Evolutionary conservation across 2,888 invertebrate species (phyloP), one percentile per base, ranked within the genome.

Genomic region (Labia minor): DNA sequence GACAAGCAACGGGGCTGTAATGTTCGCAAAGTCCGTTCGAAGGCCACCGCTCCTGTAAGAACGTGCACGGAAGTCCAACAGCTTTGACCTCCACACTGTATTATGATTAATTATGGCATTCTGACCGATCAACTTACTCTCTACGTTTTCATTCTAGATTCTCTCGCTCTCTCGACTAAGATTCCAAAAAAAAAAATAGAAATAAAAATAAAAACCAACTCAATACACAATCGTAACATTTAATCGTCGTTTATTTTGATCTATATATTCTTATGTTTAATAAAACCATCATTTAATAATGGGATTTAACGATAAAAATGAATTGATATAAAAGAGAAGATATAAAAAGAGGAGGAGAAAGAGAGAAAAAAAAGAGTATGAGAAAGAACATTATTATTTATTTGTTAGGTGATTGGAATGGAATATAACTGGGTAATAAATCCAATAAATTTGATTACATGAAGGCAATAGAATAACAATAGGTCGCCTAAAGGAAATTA

Each of bases 261-360:
- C n/a, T n/a, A 49, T 49, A 49, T 49, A 49, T n/a, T 49, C 49
- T 16, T 3, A 49, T 49, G 49, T 49, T 49, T 49, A 49, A 49
- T 49, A 49, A 49, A 49, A 49, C 3, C 49, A 49, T 49, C 49
- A 49, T 49, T 49, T 49, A 49, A 49, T 49, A 49, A 49, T 49
- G 49, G 26, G 49, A 49, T 49, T 3, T 49, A 49, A 14, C 49
- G 49, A 49, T 49, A 49, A 49, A 49, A 49, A 49, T n/a, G 49
- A 49, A 49, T 49, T 14, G 49, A 49, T 49, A 49, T 49, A 3
- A 49, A 8, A 26, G 26, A 26, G 49, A 2, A 33, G 49, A 4
- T 49, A 49, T 2, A 14, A n/a, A 49, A 8, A 26, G 26, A 26
- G 26, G 26, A 26, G 26, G 26, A 26, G 8, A 26, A 26, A 6